phyloP scores from a whole-genome alignment of 2,888 invertebrate species.

The Papilio elwesi region DNA sequence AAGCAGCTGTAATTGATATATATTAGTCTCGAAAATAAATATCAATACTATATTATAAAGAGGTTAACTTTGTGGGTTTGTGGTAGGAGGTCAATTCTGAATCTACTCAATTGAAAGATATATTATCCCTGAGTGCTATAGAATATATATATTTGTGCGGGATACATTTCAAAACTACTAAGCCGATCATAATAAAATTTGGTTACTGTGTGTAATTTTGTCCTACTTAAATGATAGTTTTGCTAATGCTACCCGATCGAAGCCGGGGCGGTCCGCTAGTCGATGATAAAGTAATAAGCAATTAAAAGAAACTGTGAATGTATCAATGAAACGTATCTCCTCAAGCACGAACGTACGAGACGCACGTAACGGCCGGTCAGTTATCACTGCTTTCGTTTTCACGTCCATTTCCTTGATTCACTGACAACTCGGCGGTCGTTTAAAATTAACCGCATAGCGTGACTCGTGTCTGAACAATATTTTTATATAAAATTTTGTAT shows the following conservation, averaged over 20 bases:
- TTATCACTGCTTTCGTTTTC: conserved; percentile 35
- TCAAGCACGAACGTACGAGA: conserved; percentile 17
- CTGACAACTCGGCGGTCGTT: conserved; percentile 20
- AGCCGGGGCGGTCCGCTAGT: background rate
- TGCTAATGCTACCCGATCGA: background rate
- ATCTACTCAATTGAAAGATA: too few species aligned
- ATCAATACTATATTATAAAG: too few species aligned
- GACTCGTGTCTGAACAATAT: background rate
- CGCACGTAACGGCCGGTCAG: conserved; percentile 5
- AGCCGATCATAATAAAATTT: too few species aligned
- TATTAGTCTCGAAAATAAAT: too few species aligned
- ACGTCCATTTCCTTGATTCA: conserved; percentile 31
- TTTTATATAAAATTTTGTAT: background rate
- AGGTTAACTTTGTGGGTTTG: too few species aligned
- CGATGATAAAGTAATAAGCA: background rate
- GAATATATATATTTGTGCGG: too few species aligned
- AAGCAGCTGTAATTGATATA: too few species aligned
- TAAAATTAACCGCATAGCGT: conserved; percentile 13
- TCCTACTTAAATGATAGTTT: too few species aligned
- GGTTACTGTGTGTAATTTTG: too few species aligned
- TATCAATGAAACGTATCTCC: conserved; percentile 32
- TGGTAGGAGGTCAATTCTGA: too few species aligned
- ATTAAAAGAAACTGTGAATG: conserved; percentile 5
- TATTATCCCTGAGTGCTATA: too few species aligned
- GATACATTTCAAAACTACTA: too few species aligned